Evolutionary conservation across 2,888 invertebrate species (phyloP).

Genomic region (Scaptomyza caliginosa): DNA sequence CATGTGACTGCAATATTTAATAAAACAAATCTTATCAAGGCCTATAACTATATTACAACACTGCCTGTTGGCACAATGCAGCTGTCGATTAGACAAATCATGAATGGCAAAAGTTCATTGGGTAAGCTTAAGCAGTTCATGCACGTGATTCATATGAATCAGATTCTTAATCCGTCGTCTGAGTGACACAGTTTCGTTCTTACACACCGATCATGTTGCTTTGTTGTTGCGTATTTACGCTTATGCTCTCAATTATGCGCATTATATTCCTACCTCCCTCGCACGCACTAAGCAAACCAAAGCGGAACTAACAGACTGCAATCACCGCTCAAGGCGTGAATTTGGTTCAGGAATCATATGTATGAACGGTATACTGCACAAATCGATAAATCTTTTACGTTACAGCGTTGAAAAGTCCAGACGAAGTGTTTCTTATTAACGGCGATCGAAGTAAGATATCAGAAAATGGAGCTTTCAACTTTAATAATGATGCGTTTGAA

Average conservation of each 20-base stretch:
- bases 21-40: constrained; percentile 89
- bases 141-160: neutral
- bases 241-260: neutral
- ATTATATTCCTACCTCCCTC: neutral
- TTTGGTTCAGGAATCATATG: neutral
- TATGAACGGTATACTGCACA: neutral
- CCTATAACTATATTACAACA: constrained; percentile 92
- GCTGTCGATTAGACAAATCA: constrained; percentile 91
- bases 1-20: constrained; percentile 93
- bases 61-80: constrained; percentile 94
- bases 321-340: neutral
- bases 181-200: neutral
- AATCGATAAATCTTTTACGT: neutral
- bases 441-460: constrained; percentile 88
- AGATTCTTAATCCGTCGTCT: too few species aligned
- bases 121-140: constrained; percentile 86
- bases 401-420: constrained; percentile 90
- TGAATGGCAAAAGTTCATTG: constrained; percentile 91
- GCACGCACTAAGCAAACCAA: neutral
- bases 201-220: neutral
- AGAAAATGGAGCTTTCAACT: constrained; percentile 89
- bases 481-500: constrained; percentile 90
- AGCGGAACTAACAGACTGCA: neutral
- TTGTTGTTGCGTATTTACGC: neutral
- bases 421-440: constrained; percentile 92